These are phyloP conservation scores for Trachelus stipa DNA, from an alignment of 2,888 invertebrate genomes.

Conservation along the genomic window DNA sequence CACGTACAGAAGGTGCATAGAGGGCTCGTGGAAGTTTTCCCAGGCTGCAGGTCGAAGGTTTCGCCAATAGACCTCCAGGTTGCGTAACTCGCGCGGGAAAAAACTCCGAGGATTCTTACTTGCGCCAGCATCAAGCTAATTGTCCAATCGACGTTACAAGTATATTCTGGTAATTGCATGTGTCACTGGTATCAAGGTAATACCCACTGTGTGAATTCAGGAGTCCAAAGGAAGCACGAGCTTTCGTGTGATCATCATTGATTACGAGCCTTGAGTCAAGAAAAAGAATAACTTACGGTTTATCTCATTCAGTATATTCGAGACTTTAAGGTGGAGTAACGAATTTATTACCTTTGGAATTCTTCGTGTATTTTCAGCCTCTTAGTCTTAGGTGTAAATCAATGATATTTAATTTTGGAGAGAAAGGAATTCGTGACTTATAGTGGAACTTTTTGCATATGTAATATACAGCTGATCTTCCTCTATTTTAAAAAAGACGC, in stretches of 20 bases:
- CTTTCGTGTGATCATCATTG: neutral
- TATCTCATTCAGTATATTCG: neutral
- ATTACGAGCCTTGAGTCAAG: neutral
- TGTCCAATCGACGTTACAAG: constrained; percentile 7
- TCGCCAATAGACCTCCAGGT: constrained; percentile 11
- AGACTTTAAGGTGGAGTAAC: neutral
- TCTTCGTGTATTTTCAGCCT: neutral
- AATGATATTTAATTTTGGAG: neutral
- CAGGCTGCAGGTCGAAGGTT: constrained; percentile 25
- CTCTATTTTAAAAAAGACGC: neutral
- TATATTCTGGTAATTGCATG: constrained; percentile 2
- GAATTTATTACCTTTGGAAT: neutral
- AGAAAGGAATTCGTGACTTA: neutral
- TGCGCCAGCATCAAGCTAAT: constrained; percentile 16
- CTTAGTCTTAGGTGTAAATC: neutral
- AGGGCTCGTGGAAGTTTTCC: constrained; percentile 36
- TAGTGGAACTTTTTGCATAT: neutral
- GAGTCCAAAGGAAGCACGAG: neutral
- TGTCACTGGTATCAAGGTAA: neutral
- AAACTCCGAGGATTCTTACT: constrained; percentile 18
- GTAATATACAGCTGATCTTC: neutral
- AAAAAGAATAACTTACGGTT: neutral
- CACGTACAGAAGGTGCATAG: constrained; percentile 32
- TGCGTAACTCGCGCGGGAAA: constrained; percentile 23
- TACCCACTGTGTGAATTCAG: neutral